Percentiles rank a stretch among this genome's conserved stretches.
phyloP scores from a whole-genome alignment of 2,888 invertebrate species.

The Cecidostiba fungosa region DNA sequence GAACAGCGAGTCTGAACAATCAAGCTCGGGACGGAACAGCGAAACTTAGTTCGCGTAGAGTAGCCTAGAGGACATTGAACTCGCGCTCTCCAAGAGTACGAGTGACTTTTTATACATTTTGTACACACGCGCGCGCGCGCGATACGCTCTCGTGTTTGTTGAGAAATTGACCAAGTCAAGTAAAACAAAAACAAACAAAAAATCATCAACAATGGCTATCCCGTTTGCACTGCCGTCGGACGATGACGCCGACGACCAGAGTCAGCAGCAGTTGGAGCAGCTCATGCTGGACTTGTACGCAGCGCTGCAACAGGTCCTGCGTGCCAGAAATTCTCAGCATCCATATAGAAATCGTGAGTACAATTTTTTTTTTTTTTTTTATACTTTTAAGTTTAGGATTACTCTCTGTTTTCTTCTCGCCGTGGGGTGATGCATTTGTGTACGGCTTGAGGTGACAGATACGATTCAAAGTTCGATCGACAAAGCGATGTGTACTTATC shows the following conservation, averaged over 20 bases:
- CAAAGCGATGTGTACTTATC: not conserved
- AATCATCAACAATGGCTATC: constrained; percentile 73
- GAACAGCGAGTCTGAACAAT: not conserved
- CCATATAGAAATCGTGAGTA: constrained; percentile 77
- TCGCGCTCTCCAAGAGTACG: constrained; percentile 24
- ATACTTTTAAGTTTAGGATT: not conserved
- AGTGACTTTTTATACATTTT: constrained; percentile 22
- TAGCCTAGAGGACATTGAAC: constrained; percentile 38
- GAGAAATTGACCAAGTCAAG: not conserved
- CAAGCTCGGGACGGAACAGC: not conserved
- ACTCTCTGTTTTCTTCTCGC: constrained; percentile 9
- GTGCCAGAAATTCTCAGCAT: constrained; percentile 75
- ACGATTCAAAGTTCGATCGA: not conserved
- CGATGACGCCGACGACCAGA: constrained; percentile 73
- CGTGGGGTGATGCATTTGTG: not conserved
- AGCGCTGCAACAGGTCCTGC: constrained; percentile 77
- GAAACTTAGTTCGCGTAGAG: constrained; percentile 9
- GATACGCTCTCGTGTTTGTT: not conserved
- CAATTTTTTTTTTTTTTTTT: constrained; percentile 9
- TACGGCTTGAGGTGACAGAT: not conserved
- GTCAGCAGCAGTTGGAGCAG: constrained; percentile 75
- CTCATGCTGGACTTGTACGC: constrained; percentile 77
- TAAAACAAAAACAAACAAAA: constrained; percentile 19
- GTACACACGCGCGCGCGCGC: not conserved
- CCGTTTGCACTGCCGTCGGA: constrained; percentile 77